Conservation (phyloP, 1,140 invertebrate genomes). For the Dinothrombium tinctorium region DNA sequence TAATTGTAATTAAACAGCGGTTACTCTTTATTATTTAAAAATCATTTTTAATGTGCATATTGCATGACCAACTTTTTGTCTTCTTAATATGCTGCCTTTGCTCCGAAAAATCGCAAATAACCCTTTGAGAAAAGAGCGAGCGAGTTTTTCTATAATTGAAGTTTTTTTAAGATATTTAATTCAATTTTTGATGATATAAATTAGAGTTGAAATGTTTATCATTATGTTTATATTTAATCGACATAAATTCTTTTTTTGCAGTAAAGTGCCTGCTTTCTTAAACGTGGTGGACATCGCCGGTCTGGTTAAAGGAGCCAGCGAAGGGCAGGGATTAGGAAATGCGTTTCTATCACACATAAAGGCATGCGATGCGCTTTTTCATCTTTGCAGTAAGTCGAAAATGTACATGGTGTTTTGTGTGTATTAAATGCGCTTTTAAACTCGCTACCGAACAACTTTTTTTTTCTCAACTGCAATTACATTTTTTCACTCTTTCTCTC, state of each 20-base stretch:
- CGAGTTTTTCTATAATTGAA: not conserved
- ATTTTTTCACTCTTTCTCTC: no score
- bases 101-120: not conserved
- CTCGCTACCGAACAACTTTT: no score
- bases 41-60: no score
- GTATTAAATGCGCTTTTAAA: no score
- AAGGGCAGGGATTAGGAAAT: conserved; percentile 94
- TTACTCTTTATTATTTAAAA: no score
- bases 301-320: conserved; percentile 85
- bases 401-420: no score
- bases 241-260: no score
- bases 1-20: no score
- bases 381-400: conserved; percentile 84
- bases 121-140: not conserved
- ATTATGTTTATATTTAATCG: no score
- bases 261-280: conserved; percentile 78
- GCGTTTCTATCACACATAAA: conserved; percentile 94
- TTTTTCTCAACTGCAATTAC: no score
- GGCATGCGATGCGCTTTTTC: conserved; percentile 97
- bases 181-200: conserved; percentile 25
- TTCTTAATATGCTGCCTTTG: not conserved
- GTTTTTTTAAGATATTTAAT: conserved; percentile 6
- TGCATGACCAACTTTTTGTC: not conserved
- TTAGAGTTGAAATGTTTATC: no score
- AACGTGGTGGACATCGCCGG: conserved; percentile 98